Base-by-base conservation (phyloP, 2,888 invertebrate genomes). In the Cepaea hortensis region DNA sequence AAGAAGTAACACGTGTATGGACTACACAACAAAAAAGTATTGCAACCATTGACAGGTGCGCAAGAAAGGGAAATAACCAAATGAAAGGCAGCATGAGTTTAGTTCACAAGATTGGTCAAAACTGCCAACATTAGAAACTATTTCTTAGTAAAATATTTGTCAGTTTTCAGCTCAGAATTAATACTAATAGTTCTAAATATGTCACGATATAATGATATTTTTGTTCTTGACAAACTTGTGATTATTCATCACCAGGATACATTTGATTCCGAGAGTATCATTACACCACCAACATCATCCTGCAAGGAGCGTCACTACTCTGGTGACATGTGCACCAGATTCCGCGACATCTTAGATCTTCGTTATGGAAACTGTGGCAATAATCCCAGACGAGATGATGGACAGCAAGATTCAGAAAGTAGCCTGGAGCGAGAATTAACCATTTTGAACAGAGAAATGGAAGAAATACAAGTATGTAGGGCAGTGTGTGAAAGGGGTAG, bases 371-470 rank as follows among this genome's bases (percentile, higher is more conserved):
- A 73, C 48, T 83, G 77, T 48, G 77, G 85, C 15, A 75, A 72
- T 15, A 90, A 91, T 18, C 91, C 91, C 0, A 90, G 91, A 81
- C 87, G 87, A 73, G 84, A 73, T 35, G 90, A 87, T 61, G 79
- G 88, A 73, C 89, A 91, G 85, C 92, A 91, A 86, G 91, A 92
- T 88, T 93, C 93, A 35, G 93, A 92, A 84, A 92, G 92, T 87
- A 94, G 93, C 91, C 90, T 95, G 61, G 96, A 95, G 90, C 94
- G 95, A 81, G 96, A 96, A 93, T 95, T 96, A 88, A 95, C 95
- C 50, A 94, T 95, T 90, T 93, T 96, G 81, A 95, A 96, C 90
- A 94, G 95, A 88, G 95, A 96, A 90, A 96, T 96, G 95, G 95
- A 96, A 91, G 95, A 95, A 87, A 96, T 96, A 88, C 95, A 87